Base-by-base conservation (phyloP, 1,140 invertebrate species). In the Diachasma alloeum region DNA sequence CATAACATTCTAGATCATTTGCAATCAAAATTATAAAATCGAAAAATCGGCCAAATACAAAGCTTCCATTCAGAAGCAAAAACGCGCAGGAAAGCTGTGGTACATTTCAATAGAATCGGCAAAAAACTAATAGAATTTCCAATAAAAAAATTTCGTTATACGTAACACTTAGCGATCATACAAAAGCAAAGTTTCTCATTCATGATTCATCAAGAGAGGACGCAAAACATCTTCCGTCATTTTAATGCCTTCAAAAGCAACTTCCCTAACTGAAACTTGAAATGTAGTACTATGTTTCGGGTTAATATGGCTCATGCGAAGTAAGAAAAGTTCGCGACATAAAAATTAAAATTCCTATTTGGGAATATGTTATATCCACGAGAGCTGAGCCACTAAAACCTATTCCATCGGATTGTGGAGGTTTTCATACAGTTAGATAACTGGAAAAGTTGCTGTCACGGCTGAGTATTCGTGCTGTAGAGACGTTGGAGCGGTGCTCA, bases 401-500 rank as follows among this genome's bases (percentile, higher is more conserved):
- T 56, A 19, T 56, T 56, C 48, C 48, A 56, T 56, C 39, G 39
- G 39, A 42, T 42, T 42, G 39, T 42, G 39, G 39, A 42, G 39
- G 39, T 42, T 42, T 42, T 42, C 39, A 42, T 42, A 42, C 13
- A 56, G 72, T 42, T 53, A 48, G 37, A 17, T 68, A 63, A 75
- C 26, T 68, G 59, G 17, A 48, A 66, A 66, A 74, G 31, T 74
- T 56, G 59, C 13, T 66, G 22, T 66, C 22, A 66, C 59, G 59
- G 22, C 59, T 66, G 59, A 56, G 48, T 56, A 56, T 66, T 66
- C 22, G 59, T 66, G 1, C 24, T 15, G 13, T 8, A 15, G 59
- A 66, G 59, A 31, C 59, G 59, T 31, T 31, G 22, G 59, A 66
- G 22, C 37, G 63, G 31, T 76, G 72, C 69, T 67, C 69, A 22